These are phyloP conservation scores for Xiphias gladius DNA, from an alignment of 2,113 vertebrate species.

Conservation along the genomic window DNA sequence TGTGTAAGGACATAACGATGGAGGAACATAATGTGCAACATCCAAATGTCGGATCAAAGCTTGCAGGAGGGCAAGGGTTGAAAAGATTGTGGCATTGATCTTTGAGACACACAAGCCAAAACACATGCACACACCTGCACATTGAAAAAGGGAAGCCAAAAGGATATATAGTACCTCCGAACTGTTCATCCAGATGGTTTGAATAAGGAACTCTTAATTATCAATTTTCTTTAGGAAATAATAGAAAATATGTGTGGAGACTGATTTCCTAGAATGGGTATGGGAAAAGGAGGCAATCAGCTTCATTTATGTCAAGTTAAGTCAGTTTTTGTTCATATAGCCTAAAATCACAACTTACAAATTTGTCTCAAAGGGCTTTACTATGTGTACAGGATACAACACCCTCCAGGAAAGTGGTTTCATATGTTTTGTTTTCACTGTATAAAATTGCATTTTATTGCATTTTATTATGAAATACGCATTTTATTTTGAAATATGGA, in stretches of 20 bases:
- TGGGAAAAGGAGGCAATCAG: background rate
- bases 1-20: slow-evolving; percentile 42
- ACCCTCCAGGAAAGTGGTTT: background rate
- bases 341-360: background rate
- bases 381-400: background rate
- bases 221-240: slow-evolving; percentile 2
- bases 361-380: background rate
- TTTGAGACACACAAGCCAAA: slow-evolving; percentile 58
- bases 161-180: slow-evolving; percentile 39
- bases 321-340: background rate
- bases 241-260: background rate
- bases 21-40: slow-evolving; percentile 71
- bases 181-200: slow-evolving; percentile 60
- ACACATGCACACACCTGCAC: slow-evolving; percentile 48
- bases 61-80: slow-evolving; percentile 66
- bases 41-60: slow-evolving; percentile 78
- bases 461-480: no score
- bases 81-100: slow-evolving; percentile 78
- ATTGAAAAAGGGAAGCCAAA: slow-evolving; percentile 45
- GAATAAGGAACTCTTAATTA: slow-evolving; percentile 29
- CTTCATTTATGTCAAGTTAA: background rate
- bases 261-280: background rate
- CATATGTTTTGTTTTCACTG: background rate
- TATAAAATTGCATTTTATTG: background rate
- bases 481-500: slow-evolving; percentile 3